These are phyloP conservation scores for Harpalus rubripes DNA, from an alignment of 2,888 invertebrate species.

Conservation along the genomic window DNA sequence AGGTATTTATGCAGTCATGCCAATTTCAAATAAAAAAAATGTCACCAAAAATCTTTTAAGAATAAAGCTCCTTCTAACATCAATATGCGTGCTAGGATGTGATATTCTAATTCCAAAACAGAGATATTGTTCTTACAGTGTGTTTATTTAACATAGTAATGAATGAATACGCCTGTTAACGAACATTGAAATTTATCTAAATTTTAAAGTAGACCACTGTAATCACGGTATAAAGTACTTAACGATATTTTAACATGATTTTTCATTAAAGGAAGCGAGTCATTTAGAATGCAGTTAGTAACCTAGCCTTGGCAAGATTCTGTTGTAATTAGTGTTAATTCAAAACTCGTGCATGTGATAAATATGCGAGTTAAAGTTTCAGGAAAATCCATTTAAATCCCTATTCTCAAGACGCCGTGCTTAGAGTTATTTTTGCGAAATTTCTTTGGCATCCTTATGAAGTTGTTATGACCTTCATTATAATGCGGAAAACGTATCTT, in stretches of 20 bases:
- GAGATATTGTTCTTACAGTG: too few relatives aligned
- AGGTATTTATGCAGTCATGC: too few relatives aligned
- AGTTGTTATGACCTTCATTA: constrained; percentile 62
- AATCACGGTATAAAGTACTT: not conserved
- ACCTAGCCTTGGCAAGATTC: not conserved
- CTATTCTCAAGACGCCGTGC: not conserved
- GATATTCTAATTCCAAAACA: too few relatives aligned
- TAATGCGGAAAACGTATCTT: constrained; percentile 63
- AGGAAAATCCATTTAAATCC: constrained; percentile 36
- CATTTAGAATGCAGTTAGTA: constrained; percentile 6
- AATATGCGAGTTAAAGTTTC: constrained; percentile 37
- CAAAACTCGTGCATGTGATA: constrained; percentile 46
- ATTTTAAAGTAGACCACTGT: too few relatives aligned
- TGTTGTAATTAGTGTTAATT: constrained; percentile 27
- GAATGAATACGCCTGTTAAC: too few relatives aligned
- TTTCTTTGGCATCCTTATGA: constrained; percentile 55
- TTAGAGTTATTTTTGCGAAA: constrained; percentile 20
- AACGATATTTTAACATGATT: not conserved
- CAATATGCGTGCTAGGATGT: too few relatives aligned
- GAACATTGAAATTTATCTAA: too few relatives aligned
- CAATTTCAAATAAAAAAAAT: too few relatives aligned
- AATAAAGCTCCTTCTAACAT: too few relatives aligned
- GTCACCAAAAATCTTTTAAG: too few relatives aligned
- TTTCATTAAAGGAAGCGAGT: not conserved
- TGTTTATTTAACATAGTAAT: too few relatives aligned